These are phyloP conservation scores for Thalassoma bifasciatum DNA, from an alignment of 2,113 vertebrate genomes.

Conservation along the genomic window DNA sequence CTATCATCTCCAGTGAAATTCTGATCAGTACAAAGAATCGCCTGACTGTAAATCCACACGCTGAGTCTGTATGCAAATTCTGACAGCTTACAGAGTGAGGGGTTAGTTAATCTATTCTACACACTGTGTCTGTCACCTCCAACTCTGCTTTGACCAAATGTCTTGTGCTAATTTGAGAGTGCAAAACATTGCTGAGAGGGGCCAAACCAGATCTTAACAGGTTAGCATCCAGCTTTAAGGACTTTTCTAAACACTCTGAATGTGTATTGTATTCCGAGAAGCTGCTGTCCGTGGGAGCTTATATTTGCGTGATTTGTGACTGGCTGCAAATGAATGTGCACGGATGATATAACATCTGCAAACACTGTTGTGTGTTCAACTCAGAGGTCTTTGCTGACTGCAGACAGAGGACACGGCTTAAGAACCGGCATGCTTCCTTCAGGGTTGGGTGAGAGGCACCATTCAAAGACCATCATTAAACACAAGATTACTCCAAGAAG, in stretches of 20 bases:
- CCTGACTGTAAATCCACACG: neutral
- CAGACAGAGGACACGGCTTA: neutral
- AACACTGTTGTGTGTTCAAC: neutral
- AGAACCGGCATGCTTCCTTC: neutral
- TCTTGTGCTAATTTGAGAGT: neutral
- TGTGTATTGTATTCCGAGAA: neutral
- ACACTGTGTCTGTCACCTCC: neutral
- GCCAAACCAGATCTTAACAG: slow-evolving; percentile 44
- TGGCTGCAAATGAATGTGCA: neutral
- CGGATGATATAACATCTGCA: slow-evolving; percentile 3
- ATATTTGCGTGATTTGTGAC: neutral
- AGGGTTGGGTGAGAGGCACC: neutral
- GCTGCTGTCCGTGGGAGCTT: neutral
- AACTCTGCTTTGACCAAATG: neutral
- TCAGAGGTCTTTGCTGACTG: slow-evolving; percentile 2
- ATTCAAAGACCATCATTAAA: too few relatives aligned
- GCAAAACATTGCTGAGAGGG: neutral
- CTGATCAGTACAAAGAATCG: neutral
- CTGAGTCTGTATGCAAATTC: neutral
- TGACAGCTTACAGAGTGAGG: neutral
- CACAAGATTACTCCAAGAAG: slow-evolving; percentile 12
- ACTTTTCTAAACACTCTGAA: neutral
- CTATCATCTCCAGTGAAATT: neutral
- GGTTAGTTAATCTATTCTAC: neutral
- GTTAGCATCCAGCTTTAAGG: neutral